Evolutionary conservation across 2,888 invertebrate genomes (phyloP), one percentile per base, ranked within the genome.

Genomic region (Diaprepes abbreviatus): DNA sequence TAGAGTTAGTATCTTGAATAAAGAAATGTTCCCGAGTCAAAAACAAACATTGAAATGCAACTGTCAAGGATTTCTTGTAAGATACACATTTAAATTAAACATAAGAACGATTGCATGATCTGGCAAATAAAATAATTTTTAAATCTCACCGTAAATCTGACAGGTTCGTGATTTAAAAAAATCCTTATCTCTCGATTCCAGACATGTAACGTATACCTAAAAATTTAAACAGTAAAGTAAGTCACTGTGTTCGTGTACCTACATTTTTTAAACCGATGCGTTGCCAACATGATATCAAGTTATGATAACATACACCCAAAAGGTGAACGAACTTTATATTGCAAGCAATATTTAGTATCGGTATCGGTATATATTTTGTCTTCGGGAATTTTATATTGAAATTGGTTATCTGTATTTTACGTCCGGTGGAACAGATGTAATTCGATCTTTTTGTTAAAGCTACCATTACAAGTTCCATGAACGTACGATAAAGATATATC

Each of bases 311-410:
- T 66, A 59, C 40, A 59, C 59, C 40, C 17, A 16, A 66, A 62
- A 66, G 70, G 70, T 70, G 70, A 70, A 70, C 45, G 70, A 24
- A 60, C 70, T 66, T 57, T 54, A 55, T 60, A 62, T 62, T 60
- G 57, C 66, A 54, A 54, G 38, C 62, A 40, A 70, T 38, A 66
- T 57, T 58, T 68, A 57, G 66, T 57, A 38, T 48, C 31, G 57
- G n/a, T 66, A 66, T 66, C 66, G 36, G 43, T 67, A 57, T 62
- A 68, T 68, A 68, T 68, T 68, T 66, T 66, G 70, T 70, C 70
- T 70, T 70, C 70, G 55, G 70, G 66, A 70, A 70, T 70, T 55
- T 66, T 70, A 70, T 66, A 70, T 70, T 66, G 70, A 59, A 65
- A 60, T 70, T 59, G 65, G 66, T 66, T 66, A 70, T 70, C 70